Evolutionary conservation across 2,797 vertebrate genomes (phyloP).

Genomic region (Pipistrellus pygmaeus): DNA sequence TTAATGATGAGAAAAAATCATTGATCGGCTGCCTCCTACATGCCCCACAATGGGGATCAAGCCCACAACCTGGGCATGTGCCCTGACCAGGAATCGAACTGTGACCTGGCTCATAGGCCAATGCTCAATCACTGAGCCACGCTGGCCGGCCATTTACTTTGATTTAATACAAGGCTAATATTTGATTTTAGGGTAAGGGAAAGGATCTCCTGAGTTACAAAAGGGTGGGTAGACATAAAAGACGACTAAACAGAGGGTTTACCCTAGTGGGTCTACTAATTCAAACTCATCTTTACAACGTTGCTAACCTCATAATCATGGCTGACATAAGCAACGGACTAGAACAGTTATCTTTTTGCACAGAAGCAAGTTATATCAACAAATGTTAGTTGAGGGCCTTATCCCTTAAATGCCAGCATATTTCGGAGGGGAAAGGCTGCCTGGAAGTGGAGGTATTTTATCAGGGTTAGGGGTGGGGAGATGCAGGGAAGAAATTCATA

Average conservation of each 20-base stretch:
- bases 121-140: no score
- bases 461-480: not conserved
- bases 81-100: no score
- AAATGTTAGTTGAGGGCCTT: not conserved
- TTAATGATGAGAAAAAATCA: no score
- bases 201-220: not conserved
- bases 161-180: not conserved
- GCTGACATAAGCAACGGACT: not conserved
- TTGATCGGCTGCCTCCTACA: no score
- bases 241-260: not conserved
- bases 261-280: not conserved
- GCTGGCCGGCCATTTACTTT: not conserved
- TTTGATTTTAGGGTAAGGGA: not conserved
- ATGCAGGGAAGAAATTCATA: not conserved
- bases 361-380: conserved; percentile 37
- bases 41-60: no score
- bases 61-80: no score
- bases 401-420: not conserved
- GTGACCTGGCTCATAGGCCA: no score
- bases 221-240: not conserved
- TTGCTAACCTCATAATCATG: not conserved
- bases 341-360: not conserved
- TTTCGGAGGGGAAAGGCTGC: not conserved
- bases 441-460: not conserved
- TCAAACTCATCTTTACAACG: not conserved